phyloP scores from a whole-genome alignment of 2,888 invertebrate species.

The Omphaloscelis lunosa region DNA sequence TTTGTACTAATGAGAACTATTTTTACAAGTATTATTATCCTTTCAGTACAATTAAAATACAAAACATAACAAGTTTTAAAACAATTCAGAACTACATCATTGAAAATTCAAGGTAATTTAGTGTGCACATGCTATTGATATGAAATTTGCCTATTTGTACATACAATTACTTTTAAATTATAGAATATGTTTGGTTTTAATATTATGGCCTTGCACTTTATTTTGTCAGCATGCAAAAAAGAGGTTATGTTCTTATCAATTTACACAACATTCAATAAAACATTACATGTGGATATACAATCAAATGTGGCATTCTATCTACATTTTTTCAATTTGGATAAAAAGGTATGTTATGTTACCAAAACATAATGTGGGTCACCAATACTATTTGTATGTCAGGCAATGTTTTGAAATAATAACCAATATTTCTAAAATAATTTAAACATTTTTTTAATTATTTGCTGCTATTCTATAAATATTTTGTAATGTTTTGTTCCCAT shows the following conservation, averaged over 20 bases:
- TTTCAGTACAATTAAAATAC: slow-evolving; percentile 21
- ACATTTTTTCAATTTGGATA: slow-evolving; percentile 25
- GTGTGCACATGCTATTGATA: slow-evolving; percentile 13
- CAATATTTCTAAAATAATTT: slow-evolving; percentile 15
- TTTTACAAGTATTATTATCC: not conserved
- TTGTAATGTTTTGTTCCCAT: slow-evolving; percentile 1
- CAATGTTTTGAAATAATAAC: slow-evolving; percentile 46
- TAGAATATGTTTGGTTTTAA: slow-evolving; percentile 25
- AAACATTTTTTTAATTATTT: not conserved
- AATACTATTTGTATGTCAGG: slow-evolving; percentile 24
- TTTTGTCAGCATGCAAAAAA: slow-evolving; percentile 66
- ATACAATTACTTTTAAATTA: slow-evolving; percentile 28
- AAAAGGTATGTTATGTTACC: slow-evolving; percentile 38
- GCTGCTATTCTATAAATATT: slow-evolving; percentile 1
- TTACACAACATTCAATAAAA: slow-evolving; percentile 55
- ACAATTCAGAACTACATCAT: slow-evolving; percentile 29
- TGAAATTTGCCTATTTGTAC: slow-evolving; percentile 20
- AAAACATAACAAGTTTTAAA: slow-evolving; percentile 33
- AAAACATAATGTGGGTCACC: slow-evolving; percentile 63
- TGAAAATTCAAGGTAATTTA: slow-evolving; percentile 35
- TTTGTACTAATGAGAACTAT: not conserved
- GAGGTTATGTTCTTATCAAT: slow-evolving; percentile 74
- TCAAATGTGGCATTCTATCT: slow-evolving; percentile 26
- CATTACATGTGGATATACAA: slow-evolving; percentile 54
- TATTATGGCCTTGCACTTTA: slow-evolving; percentile 61